Evolutionary conservation across 2,888 invertebrate genomes (phyloP), one percentile per base, ranked within the genome.

Genomic region (Serripes groenlandicus): DNA sequence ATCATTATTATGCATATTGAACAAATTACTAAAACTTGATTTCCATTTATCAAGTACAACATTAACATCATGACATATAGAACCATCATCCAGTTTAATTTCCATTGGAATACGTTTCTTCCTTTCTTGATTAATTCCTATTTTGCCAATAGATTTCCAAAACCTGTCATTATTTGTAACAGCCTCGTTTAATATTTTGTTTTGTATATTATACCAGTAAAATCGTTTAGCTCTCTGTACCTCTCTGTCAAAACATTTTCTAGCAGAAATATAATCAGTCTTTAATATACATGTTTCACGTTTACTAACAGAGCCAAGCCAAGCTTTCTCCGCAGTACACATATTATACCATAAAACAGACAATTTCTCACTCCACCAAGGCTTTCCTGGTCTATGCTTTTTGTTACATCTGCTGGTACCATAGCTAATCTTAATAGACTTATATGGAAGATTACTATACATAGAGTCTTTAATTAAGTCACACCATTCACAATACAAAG

Each of bases 21-120:
- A 62, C 15, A 76, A 30, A n/a, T 5, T 7, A 26, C 76, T 60
- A 60, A 70, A 76, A 7, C 11, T 26, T 5, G 34, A 23, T 60
- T 76, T 77, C 77, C 77, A 77, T 71, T 49, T 71, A 21, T 28
- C 3, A 15, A 71, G 30, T 9, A 72, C 66, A 28, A 54, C 54
- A 28, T 35, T 26, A 34, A 58, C 23, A 78, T 54, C 35, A 5
- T n/a, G 3, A 0, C 64, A 72, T 18, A 52, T 21, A 49, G 70
- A 69, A 23, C 60, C 70, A 52, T 75, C 75, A 58, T 26, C 21
- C 15, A 69, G 28, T 23, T 60, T 11, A 35, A 52, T 70, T 35
- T 64, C 75, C 30, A 58, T 49, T 52, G 52, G 64, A n/a, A 75
- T 71, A 54, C 3, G n/a, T 32, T 80, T 64, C n/a, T 32, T 66